Base-by-base conservation (phyloP, 2,113 vertebrate genomes). In the Mesoclemmys tuberculata region DNA sequence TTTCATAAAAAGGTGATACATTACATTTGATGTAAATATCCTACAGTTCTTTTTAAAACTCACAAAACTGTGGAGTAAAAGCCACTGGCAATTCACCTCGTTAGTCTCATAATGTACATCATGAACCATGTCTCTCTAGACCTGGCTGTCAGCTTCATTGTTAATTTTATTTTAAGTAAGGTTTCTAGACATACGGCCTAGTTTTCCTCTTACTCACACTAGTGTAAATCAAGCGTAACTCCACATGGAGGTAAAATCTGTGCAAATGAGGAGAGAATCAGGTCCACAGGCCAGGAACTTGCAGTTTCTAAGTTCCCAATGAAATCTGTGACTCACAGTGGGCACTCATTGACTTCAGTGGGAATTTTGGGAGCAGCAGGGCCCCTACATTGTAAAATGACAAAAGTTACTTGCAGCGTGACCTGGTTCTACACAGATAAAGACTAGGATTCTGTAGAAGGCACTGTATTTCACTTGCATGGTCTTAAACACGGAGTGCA, bases 401-500 rank as follows among this genome's bases (percentile, higher is more conserved):
- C 61, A 83, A 95, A 95, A 95, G 96, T 93, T 95, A 96, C 96
- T 94, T n/a, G 10, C 0, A 64, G 97, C 10, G 84, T 96, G 97
- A 97, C 97, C 93, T 98, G 46, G 94, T 97, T 97, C 97, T 97
- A 97, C 44, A 87, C 92, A 97, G 96, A 93, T 95, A 98, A 97
- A 97, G 97, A 98, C 97, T 75, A 97, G 97, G 97, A 97, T 98
- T 98, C 96, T 98, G 96, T 97, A 98, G 97, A 98, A 98, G 98
- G 98, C 98, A 98, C 98, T 98, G 97, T 96, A 96, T 97, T 97
- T 98, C 97, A 97, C 97, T 97, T 98, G 97, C 96, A 92, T 97
- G 96, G 92, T 96, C 97, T 96, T 96, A 91, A 80, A 93, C 31
- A 9, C 95, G 92, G 92, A 97, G 88, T 96, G 96, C 96, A 97